Base-by-base conservation (phyloP, 2,797 vertebrate genomes). In the Erethizon dorsatum region DNA sequence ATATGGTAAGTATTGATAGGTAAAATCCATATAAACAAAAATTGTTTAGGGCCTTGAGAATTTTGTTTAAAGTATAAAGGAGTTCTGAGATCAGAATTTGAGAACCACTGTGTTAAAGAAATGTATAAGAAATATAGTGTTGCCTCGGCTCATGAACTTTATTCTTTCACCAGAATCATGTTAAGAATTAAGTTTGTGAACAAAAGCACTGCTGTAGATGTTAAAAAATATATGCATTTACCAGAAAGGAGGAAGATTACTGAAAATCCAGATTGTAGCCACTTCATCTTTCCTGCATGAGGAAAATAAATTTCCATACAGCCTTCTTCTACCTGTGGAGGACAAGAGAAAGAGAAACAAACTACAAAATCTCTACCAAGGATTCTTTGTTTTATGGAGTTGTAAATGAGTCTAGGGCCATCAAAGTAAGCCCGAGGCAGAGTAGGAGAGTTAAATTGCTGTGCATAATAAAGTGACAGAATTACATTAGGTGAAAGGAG, bases 341-440 rank as follows among this genome's bases (percentile, higher is more conserved):
- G 56, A 83, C 56, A 67, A 47, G 69, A 80, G 73, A 77, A 77
- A 75, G 91, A 89, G 8, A 54, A 78, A 71, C 47, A 96, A 96
- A 86, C 88, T 28, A 59, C 37, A 78, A 45, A 85, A 61, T 47
- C 87, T 89, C 57, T 93, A 67, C 95, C 93, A 92, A 8, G 20
- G 73, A 75, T 77, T 93, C 88, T 77, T 94, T 97, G 89, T 96
- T 93, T 95, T 91, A 90, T 56, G 9, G 37, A 94, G 73, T 90
- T 77, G 52, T 84, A 95, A 93, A 92, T 65, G 87, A 95, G 78
- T 86, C 71, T 94, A 91, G 94, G 95, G 93, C 95, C 94, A 18
- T 63, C 41, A 59, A 88, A 96, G 82, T 97, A 86, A 92, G 90
- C 93, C 90, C 94, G 87, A 73, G 95, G 84, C 93, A 90, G 63